Evolutionary conservation across 1,140 invertebrate species (phyloP).

Genomic region (Zelostemma sp.): DNA sequence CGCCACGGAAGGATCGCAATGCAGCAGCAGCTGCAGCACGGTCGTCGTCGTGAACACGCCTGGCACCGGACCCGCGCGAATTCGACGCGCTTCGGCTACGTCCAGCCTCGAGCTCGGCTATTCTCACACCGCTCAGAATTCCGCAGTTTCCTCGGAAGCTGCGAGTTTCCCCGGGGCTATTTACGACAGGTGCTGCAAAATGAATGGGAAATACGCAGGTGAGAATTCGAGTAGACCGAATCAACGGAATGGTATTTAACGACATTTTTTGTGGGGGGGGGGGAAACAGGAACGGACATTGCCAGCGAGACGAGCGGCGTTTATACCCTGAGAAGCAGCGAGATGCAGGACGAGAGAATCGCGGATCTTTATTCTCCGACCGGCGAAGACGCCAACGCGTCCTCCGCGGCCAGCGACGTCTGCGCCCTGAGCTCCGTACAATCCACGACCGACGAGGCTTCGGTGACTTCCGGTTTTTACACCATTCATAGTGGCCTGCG

Average conservation of each 20-base stretch:
- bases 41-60: slow-evolving; percentile 78
- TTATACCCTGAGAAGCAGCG: slow-evolving; percentile 81
- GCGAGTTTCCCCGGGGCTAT: slow-evolving; percentile 67
- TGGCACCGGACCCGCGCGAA: slow-evolving; percentile 69
- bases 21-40: slow-evolving; percentile 85
- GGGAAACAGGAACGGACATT: slow-evolving; percentile 60
- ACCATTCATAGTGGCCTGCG: slow-evolving; percentile 67
- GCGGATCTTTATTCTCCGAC: slow-evolving; percentile 58
- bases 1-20: slow-evolving; percentile 77
- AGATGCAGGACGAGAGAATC: slow-evolving; percentile 69
- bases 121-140: slow-evolving; percentile 87
- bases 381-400: slow-evolving; percentile 55
- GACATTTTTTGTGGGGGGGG: no score
- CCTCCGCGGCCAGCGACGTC: slow-evolving; percentile 59
- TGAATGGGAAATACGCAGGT: slow-evolving; percentile 62
- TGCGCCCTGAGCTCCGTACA: slow-evolving; percentile 63
- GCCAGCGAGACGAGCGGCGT: slow-evolving; percentile 82
- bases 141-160: slow-evolving; percentile 71
- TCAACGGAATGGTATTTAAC: no score
- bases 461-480: slow-evolving; percentile 68
- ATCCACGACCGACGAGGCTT: slow-evolving; percentile 66
- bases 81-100: slow-evolving; percentile 74
- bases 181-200: slow-evolving; percentile 66
- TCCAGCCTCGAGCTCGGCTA: slow-evolving; percentile 85
- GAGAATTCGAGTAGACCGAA: no score